These are phyloP conservation scores for Sarcophaga variegata DNA, from an alignment of 2,888 invertebrate genomes.

Conservation along the genomic window DNA sequence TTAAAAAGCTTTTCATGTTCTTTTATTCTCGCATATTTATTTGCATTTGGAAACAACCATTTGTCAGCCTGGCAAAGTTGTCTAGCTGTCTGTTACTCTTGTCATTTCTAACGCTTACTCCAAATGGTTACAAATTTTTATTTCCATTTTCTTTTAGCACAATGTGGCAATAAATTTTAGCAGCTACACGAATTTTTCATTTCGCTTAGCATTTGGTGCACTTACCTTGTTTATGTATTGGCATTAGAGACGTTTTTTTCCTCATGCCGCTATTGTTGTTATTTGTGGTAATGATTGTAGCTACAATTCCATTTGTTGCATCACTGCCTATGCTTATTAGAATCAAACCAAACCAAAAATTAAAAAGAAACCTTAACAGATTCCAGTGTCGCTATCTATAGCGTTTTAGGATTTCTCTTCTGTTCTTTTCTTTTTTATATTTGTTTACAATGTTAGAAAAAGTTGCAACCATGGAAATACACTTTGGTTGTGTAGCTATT, in stretches of 20 bases:
- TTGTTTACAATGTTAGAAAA: no score
- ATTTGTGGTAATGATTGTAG: neutral
- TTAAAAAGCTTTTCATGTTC: neutral
- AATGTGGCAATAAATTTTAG: constrained; percentile 2
- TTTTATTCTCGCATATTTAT: neutral
- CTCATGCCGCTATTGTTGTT: neutral
- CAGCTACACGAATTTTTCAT: neutral
- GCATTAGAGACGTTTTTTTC: neutral
- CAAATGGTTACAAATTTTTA: neutral
- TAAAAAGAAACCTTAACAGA: no score
- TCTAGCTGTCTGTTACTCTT: no score
- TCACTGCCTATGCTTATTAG: neutral
- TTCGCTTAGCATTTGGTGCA: neutral
- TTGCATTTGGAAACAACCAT: neutral
- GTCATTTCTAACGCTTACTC: no score
- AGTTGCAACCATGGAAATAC: no score
- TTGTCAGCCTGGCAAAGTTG: no score
- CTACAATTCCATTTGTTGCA: neutral
- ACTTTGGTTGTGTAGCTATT: no score
- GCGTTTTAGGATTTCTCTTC: no score
- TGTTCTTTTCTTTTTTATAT: no score
- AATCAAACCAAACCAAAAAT: no score
- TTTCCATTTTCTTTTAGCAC: neutral
- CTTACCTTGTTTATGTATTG: neutral
- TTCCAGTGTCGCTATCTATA: no score